Evolutionary conservation across 92 coral and sea anemone genomes (phyloP), one percentile per base, ranked within the genome.

Genomic region (Epizoanthus stellaris): DNA sequence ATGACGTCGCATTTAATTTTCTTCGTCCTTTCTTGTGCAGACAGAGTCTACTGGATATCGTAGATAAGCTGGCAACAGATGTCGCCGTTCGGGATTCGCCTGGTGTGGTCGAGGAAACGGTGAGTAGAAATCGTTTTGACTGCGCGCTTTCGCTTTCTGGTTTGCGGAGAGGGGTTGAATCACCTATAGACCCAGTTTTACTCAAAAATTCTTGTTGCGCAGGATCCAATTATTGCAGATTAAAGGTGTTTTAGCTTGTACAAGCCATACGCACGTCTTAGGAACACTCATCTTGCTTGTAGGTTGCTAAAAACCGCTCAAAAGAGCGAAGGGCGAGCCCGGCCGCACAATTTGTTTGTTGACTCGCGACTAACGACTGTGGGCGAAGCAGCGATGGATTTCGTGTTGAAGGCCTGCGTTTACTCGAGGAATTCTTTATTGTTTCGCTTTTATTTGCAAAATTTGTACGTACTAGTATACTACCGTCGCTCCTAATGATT

Each of bases 1-100:
- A 86, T 91, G 95, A 94, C 98, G 98, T 92, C 91, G 94, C 92
- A 80, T 88, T 85, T 80, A 70, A 73, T 81, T 71, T 69, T 88
- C 71, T 82, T 82, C 82, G 5, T 76, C 43, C 58, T 65, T 40
- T 34, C 21, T 38, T 53, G 80, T 69, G 82, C 81, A 90, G 95
- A 58, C 77, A 81, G 34, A 83, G 86, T 38, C 95, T 94, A 62
- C 90, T 62, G 56, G 91, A 67, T 76, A 89, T 94, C 62, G 98
- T 94, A 20, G 80, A 90, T 36, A 92, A 89, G 82, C 93, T 94
- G 16, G 86, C 87, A 34, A 82, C 84, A 70, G 91, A 82, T 60
- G 87, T 61, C 70, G 88, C 84, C 6, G 82, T 85, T 43, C 74
- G 70, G 81, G 80, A 80, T 36, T 67, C 85, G 12, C 69, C 73